Base-by-base conservation (phyloP, 2,888 invertebrate species). In the Lucinisca nassula region DNA sequence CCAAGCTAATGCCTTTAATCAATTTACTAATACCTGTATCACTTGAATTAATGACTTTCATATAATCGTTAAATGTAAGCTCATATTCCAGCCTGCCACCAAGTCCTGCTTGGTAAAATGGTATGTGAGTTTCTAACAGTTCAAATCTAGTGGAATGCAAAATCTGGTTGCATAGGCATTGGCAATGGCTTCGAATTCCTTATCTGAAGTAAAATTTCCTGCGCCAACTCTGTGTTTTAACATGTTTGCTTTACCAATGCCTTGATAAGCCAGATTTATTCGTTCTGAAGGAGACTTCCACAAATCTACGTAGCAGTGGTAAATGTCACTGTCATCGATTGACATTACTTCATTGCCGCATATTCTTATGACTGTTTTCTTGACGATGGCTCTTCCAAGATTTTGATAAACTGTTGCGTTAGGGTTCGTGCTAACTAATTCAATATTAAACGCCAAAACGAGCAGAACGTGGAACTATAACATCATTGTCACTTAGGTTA, bases 391-490 rank as follows among this genome's bases (percentile, higher is more conserved):
- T 61, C 90, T 78, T 32, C 88, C 90, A 35, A 90, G 32, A 81
- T 88, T 87, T 77, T 84, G 82, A 37, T 76, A 82, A n/a, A 88
- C 74, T 10, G 84, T 86, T 67, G 80, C 72, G 78, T 88, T 90
- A 4, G 17, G 75, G 72, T 88, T 82, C 75, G 67, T 88, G 37
- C 74, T 74, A 27, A 67, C 73, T 37, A 87, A 24, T 55, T 73
- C 51, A 76, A 91, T 85, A 30, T 72, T 78, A 76, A 90, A 92
- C 12, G 90, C 88, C n/a, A 92, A n/a, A 55, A n/a, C 84, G 72
- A 14, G 82, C 75, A 14, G 82, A 75, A 24, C 92, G 76, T 3
- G 89, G 89, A 3, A 88, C 82, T 77, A 90, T 88, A 55, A 88
- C 67, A 67, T 67, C 35, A 30, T 67, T 67, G 21, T 21, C 17